Conservation (phyloP, 1,140 invertebrate species). For the Holotrichia oblita region DNA sequence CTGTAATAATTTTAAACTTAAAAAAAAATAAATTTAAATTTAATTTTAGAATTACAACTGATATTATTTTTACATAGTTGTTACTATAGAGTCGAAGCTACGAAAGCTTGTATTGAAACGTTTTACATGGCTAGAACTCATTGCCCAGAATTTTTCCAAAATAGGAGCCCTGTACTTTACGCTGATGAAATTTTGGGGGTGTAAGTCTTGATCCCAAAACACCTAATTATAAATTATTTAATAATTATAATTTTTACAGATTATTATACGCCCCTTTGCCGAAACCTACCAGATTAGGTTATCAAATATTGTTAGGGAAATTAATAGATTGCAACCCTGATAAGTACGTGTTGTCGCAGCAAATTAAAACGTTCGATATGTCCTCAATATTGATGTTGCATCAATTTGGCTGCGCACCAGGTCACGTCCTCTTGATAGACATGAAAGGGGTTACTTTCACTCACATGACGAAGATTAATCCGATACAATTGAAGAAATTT, state of each 20-base stretch:
- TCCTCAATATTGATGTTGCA: constrained; percentile 60
- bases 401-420: constrained; percentile 66
- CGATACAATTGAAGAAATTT: constrained; percentile 69
- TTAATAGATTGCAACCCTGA: constrained; percentile 67
- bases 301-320: constrained; percentile 64
- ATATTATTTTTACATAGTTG: constrained; percentile 72
- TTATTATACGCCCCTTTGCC: constrained; percentile 57
- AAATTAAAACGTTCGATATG: constrained; percentile 66
- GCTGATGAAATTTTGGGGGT: not conserved
- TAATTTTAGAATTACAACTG: constrained; percentile 68
- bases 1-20: not conserved
- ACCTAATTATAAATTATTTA: not conserved
- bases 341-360: constrained; percentile 66
- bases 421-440: constrained; percentile 70
- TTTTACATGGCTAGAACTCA: constrained; percentile 72
- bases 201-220: not conserved
- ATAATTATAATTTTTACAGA: constrained; percentile 24
- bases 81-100: constrained; percentile 68
- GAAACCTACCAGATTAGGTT: constrained; percentile 65
- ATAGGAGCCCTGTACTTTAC: constrained; percentile 64
- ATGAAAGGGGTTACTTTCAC: constrained; percentile 66
- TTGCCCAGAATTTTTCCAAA: constrained; percentile 68
- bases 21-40: constrained; percentile 31
- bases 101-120: constrained; percentile 71
- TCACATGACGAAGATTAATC: constrained; percentile 67